Evolutionary conservation across 2,888 invertebrate genomes (phyloP).

Genomic region (Nineta flava): DNA sequence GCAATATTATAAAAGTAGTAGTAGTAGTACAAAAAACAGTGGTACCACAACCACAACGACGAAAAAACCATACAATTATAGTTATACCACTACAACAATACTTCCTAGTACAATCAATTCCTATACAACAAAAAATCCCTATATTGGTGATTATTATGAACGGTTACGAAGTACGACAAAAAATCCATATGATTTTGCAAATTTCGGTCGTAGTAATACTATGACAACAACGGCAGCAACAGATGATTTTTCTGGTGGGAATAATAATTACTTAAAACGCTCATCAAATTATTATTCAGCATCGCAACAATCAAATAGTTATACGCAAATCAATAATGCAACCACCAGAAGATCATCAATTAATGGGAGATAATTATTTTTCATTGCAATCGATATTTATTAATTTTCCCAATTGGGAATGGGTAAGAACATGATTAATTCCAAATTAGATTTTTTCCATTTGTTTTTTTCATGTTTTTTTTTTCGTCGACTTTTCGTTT

Average conservation of each 20-base stretch:
- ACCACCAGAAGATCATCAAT: slow-evolving; percentile 5
- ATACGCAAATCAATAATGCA: not conserved
- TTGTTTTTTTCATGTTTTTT: not conserved
- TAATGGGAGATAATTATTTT: slow-evolving; percentile 5
- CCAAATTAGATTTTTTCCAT: not conserved
- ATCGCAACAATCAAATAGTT: slow-evolving; percentile 9
- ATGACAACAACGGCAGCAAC: slow-evolving; percentile 9
- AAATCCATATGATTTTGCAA: slow-evolving; percentile 32
- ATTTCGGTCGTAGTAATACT: slow-evolving; percentile 20
- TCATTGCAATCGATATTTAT: not conserved
- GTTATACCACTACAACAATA: slow-evolving; percentile 19
- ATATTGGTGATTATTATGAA: slow-evolving; percentile 28
- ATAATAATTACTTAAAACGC: slow-evolving; percentile 28
- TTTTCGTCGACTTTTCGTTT: too few relatives aligned
- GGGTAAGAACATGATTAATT: not conserved
- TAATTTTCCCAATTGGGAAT: not conserved
- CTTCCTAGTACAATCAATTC: slow-evolving; percentile 3
- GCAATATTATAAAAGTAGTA: slow-evolving; percentile 11
- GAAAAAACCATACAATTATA: slow-evolving; percentile 15
- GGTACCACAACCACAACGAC: slow-evolving; percentile 11
- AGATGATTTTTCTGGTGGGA: slow-evolving; percentile 16
- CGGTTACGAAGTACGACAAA: slow-evolving; percentile 35
- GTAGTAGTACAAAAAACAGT: slow-evolving; percentile 5
- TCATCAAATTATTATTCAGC: slow-evolving; percentile 33
- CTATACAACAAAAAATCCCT: slow-evolving; percentile 36